Evolutionary conservation across 2,888 invertebrate species (phyloP), one percentile per base, ranked within the genome.

Genomic region (Neocrepidodera transversa): DNA sequence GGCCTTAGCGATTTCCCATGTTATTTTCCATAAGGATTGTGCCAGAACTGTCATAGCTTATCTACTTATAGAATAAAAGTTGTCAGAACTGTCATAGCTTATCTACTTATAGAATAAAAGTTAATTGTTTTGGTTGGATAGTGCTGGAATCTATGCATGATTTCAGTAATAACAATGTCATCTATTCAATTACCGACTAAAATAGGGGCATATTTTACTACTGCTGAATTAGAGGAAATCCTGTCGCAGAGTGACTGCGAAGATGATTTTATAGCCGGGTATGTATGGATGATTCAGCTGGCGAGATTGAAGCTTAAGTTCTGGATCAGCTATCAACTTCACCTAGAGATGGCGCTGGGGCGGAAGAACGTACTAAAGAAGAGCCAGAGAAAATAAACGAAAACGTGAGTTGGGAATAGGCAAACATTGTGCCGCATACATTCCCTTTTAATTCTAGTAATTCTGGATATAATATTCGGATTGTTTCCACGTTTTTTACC

Each of bases 391-490:
- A 35, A 28, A 54, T 54, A 20, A 47, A 47, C 47, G 17, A 47
- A 54, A 54, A 54, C 35, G 18, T 54, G 54, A 47, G 11, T 54
- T 54, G 47, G 54, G 45, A 35, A 20, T 14, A 54, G 23, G 23
- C 7, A 23, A 23, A 23, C 23, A 23, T 23, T 23, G 54, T 54
- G 54, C 47, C 54, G 35, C 26, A 45, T 35, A 35, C 30, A 54
- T 54, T 35, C 11, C 35, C 18, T 54, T 47, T 47, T 36, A 35
- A 54, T 35, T 10, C 35, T 16, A 54, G 16, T 54, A 54, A 47
- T 47, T 54, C n/a, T 35, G 54, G 52, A 52, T 40, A 52, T 52
- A 42, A 52, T 52, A 47, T 47, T 47, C 47, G 47, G 43, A 52
- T 26, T 42, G 42, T 52, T 43, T 52, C 14, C 17, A 52, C 26